phyloP scores from a whole-genome alignment of 2,888 invertebrate genomes.

The Macaria liturata region DNA sequence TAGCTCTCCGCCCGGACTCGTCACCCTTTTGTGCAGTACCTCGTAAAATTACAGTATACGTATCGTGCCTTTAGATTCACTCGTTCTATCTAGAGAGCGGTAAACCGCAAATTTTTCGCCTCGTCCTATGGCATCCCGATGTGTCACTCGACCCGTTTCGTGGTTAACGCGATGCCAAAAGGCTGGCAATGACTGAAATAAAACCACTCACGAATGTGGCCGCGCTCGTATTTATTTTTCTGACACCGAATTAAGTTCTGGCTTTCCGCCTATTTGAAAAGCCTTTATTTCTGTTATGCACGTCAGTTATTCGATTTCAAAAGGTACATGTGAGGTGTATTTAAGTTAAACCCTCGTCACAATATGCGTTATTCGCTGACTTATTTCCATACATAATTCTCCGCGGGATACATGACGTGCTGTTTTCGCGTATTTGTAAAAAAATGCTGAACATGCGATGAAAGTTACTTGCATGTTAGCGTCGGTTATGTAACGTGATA shows the following conservation, averaged over 20 bases:
- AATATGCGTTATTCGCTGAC: slow-evolving; percentile 15
- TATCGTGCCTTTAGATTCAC: slow-evolving; percentile 23
- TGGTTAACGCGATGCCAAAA: slow-evolving; percentile 34
- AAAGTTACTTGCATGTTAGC: slow-evolving; percentile 23
- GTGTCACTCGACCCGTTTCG: slow-evolving; percentile 32
- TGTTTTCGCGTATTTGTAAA: slow-evolving; percentile 26
- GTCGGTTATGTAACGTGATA: slow-evolving; percentile 24
- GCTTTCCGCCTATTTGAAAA: slow-evolving; percentile 12
- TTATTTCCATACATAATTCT: slow-evolving; percentile 18
- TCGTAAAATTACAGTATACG: slow-evolving; percentile 30
- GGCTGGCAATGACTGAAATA: slow-evolving; percentile 37
- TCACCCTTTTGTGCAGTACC: slow-evolving; percentile 30
- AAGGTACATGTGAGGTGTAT: slow-evolving; percentile 12
- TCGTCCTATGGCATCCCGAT: slow-evolving; percentile 32
- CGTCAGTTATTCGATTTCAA: slow-evolving; percentile 14
- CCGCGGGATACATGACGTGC: slow-evolving; percentile 20
- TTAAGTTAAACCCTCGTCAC: slow-evolving; percentile 5
- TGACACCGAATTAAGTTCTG: slow-evolving; percentile 25
- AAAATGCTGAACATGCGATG: slow-evolving; percentile 26
- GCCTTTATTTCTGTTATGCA: slow-evolving; percentile 12
- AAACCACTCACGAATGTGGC: slow-evolving; percentile 33
- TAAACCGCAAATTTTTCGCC: slow-evolving; percentile 35
- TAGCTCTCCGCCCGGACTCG: slow-evolving; percentile 28
- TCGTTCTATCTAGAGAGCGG: slow-evolving; percentile 33
- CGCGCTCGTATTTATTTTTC: slow-evolving; percentile 29